Evolutionary conservation across 2,113 vertebrate species (phyloP).

Genomic region (Morone chrysops): DNA sequence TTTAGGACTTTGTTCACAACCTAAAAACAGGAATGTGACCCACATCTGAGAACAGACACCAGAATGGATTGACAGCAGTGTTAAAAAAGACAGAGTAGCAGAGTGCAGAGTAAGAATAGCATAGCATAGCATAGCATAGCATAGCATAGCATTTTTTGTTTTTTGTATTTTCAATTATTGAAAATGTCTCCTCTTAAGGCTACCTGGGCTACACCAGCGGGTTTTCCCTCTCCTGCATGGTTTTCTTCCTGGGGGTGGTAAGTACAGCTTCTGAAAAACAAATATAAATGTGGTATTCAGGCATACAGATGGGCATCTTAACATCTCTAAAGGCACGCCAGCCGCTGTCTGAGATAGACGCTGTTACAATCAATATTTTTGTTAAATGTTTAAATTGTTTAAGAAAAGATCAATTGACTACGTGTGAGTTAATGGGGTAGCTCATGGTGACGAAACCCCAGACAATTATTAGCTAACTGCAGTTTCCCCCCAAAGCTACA

Average conservation of each 20-base stretch:
- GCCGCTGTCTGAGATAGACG: not conserved
- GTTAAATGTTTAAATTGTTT: too few relatives aligned
- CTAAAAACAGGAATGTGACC: conserved; percentile 5
- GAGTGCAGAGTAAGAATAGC: not conserved
- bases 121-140: not conserved
- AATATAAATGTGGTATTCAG: not conserved
- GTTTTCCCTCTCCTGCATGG: conserved; percentile 96
- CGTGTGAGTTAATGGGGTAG: not conserved
- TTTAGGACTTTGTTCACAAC: conserved; percentile 29
- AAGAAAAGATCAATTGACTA: not conserved
- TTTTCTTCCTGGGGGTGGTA: conserved; percentile 96
- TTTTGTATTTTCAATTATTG: not conserved
- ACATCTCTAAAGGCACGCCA: not conserved
- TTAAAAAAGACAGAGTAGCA: not conserved
- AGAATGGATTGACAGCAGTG: not conserved
- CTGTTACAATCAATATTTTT: not conserved
- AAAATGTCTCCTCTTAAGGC: conserved; percentile 78
- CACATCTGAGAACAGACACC: conserved; percentile 34
- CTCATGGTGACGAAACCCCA: not conserved
- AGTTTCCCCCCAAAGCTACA: not conserved
- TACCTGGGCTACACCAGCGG: conserved; percentile 98
- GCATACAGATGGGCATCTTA: not conserved
- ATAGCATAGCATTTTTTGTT: too few relatives aligned
- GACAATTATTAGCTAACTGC: not conserved
- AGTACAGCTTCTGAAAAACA: conserved; percentile 70